Conservation (phyloP, 2,113 vertebrate species). For the Lepisosteus oculatus region DNA sequence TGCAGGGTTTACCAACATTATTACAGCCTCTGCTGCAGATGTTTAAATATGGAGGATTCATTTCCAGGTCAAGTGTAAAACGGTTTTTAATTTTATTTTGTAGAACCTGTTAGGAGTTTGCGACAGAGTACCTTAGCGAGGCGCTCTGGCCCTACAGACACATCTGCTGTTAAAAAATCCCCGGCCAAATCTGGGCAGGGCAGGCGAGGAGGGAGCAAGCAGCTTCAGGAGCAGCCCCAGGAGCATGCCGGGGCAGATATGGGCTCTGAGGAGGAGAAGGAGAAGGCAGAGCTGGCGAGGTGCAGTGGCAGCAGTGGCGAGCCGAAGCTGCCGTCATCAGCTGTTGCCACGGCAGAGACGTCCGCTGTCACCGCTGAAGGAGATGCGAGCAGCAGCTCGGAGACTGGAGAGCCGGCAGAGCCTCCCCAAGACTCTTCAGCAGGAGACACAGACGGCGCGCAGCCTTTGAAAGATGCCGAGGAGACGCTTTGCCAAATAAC, state of each 20-base stretch:
- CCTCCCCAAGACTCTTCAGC: constrained; percentile 10
- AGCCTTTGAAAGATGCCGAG: constrained; percentile 37
- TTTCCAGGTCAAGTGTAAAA: no score
- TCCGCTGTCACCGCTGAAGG: constrained; percentile 67
- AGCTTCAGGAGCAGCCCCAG: constrained; percentile 28
- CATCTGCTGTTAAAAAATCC: constrained; percentile 53
- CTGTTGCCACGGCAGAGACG: constrained; percentile 54
- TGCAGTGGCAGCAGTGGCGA: constrained; percentile 46
- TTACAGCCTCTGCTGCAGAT: no score
- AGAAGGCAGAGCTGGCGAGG: constrained; percentile 47
- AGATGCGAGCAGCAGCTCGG: constrained; percentile 69
- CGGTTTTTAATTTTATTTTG: constrained; percentile 28
- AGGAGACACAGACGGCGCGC: constrained; percentile 12
- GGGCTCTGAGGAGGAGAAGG: constrained; percentile 59
- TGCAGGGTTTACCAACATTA: no score
- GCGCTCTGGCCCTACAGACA: constrained; percentile 54
- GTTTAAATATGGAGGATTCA: no score
- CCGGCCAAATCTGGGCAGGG: constrained; percentile 55
- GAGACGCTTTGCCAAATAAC: constrained; percentile 14
- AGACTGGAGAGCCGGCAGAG: constrained; percentile 47
- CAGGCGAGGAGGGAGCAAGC: constrained; percentile 59
- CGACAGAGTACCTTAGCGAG: constrained; percentile 72
- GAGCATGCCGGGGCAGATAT: constrained; percentile 52
- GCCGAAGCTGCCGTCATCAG: constrained; percentile 41
- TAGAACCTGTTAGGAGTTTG: constrained; percentile 66